Conservation (phyloP, 2,113 vertebrate genomes). For the Aegypius monachus region DNA sequence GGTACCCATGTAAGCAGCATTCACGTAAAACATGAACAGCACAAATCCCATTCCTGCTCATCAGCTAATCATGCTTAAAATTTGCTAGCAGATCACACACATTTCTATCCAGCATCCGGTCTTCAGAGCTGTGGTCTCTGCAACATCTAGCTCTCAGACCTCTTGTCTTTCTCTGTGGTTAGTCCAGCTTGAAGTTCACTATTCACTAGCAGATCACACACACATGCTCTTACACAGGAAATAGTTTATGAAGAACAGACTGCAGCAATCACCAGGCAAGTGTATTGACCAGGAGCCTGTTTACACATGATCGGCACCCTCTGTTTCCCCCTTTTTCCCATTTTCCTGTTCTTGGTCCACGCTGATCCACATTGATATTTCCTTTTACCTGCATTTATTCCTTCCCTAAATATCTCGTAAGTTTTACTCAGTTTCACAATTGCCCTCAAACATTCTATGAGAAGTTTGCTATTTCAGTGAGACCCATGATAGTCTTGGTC, state of each 20-base stretch:
- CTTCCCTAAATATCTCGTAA: background rate
- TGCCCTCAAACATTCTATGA: background rate
- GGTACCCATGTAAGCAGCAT: background rate
- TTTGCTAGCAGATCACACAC: background rate
- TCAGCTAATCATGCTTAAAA: background rate
- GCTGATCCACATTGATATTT: background rate
- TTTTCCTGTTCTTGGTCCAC: background rate
- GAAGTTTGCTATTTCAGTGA: background rate
- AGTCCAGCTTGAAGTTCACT: background rate
- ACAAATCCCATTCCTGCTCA: background rate
- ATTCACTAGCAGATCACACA: background rate
- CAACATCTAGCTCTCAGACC: background rate
- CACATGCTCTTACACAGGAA: background rate
- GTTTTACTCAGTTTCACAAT: background rate
- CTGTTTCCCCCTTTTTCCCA: background rate
- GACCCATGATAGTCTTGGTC: background rate
- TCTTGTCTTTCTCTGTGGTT: background rate
- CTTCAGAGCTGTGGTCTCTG: background rate
- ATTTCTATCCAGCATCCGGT: background rate
- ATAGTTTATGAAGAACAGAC: background rate
- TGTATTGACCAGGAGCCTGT: background rate
- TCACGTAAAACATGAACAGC: background rate
- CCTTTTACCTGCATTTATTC: background rate
- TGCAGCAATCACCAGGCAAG: background rate
- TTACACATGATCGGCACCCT: background rate